phyloP scores from a whole-genome alignment of 2,113 vertebrate genomes.

The Boleophthalmus pectinirostris region DNA sequence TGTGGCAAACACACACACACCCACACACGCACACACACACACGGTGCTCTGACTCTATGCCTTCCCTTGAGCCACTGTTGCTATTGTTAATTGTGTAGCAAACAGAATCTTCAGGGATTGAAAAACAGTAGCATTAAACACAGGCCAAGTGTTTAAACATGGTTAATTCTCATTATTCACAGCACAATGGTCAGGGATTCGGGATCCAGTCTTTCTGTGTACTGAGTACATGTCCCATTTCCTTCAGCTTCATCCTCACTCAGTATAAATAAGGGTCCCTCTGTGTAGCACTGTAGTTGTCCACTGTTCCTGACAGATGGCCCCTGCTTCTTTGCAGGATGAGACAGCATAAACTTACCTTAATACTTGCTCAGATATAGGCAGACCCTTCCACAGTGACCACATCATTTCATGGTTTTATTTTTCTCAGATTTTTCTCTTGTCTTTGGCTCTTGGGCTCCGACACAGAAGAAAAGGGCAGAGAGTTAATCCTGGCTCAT shows the following conservation, averaged over 20 bases:
- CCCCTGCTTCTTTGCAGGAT: neutral
- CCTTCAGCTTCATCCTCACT: neutral
- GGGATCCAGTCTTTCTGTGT: no score
- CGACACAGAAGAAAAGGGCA: slow-evolving; percentile 59
- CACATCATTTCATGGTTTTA: neutral
- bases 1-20: slow-evolving; percentile 2
- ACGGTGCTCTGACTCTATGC: slow-evolving; percentile 31
- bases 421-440: slow-evolving; percentile 6
- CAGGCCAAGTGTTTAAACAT: no score
- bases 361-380: no score
- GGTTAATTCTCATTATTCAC: no score
- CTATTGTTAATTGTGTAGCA: slow-evolving; percentile 48
- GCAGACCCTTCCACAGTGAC: neutral
- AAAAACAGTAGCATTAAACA: slow-evolving; percentile 23
- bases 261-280: no score
- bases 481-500: slow-evolving; percentile 58
- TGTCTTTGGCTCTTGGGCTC: slow-evolving; percentile 34
- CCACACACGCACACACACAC: slow-evolving; percentile 15
- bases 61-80: slow-evolving; percentile 42
- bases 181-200: no score
- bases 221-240: neutral
- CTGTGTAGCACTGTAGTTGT: no score
- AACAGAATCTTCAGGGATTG: slow-evolving; percentile 41
- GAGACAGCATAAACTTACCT: neutral
- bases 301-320: slow-evolving; percentile 5